Base-by-base conservation (phyloP, 2,113 vertebrate species). In the Oriolus oriolus region DNA sequence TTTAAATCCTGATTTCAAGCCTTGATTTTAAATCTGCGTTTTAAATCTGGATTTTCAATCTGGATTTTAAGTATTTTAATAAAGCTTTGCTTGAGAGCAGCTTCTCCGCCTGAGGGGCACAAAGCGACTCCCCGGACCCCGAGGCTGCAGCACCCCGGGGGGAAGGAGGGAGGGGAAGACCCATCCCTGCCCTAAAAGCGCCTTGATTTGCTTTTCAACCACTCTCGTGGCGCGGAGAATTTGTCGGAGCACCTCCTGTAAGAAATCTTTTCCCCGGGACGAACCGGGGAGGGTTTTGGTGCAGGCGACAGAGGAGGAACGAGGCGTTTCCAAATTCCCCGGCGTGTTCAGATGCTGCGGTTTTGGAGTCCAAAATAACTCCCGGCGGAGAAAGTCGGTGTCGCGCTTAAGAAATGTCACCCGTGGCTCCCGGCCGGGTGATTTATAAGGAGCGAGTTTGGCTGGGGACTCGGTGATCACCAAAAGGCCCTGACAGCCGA, bases 161-260 rank as follows among this genome's bases (percentile, higher is more conserved):
- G 14, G 2, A 8, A 28, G 9, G 21, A 23, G 7, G 0, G 18
- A 41, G 31, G 16, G 20, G n/a, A 31, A 28, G 3, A 7, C 24
- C 37, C 50, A 22, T 0, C 33, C 44, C 28, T 54, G 39, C 50
- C 28, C 23, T 30, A 9, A 13, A 6, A 35, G 28, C 7, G 6
- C 6, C 7, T 65, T 65, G 11, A 19, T 50, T 68, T 44, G 24
- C 44, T 76, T 26, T 31, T 11, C 17, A 44, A 28, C 56, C 47
- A 0, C 47, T 64, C 37, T 20, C 22, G 33, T 14, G 68, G 4
- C 22, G 2, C 1, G 21, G 41, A 31, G 49, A 22, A 4, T 54
- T 53, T 14, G 12, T 15, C 56, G 41, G 3, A 52, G 8, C 23
- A 24, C 1, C 13, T 39, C 71, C 23, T 9, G 28, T 6, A 7